phyloP scores from a whole-genome alignment of 2,797 vertebrate species.

The Galago senegalensis region DNA sequence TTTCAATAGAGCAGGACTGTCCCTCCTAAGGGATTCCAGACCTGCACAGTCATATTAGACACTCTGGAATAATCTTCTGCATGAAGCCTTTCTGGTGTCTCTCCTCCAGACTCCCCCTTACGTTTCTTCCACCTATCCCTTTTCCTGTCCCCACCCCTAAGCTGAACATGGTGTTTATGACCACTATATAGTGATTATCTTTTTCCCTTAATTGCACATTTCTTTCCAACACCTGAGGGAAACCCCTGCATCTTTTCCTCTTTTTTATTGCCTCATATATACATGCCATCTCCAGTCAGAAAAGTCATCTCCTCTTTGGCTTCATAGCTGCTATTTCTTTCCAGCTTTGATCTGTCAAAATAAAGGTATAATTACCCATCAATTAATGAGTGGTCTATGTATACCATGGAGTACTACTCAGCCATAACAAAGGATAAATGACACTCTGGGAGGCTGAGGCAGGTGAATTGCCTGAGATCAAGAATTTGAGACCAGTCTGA shows the following conservation, averaged over 20 bases:
- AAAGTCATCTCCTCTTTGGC: background rate
- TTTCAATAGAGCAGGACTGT: background rate
- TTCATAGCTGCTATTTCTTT: conserved; percentile 21
- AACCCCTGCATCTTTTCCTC: background rate
- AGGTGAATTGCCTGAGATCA: no score
- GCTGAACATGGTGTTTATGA: no score
- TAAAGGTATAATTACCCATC: background rate
- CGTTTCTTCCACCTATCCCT: background rate
- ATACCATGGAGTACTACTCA: background rate
- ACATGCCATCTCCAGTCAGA: background rate
- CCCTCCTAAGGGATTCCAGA: background rate
- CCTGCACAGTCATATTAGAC: background rate
- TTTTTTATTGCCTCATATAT: background rate
- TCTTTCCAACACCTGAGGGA: conserved; percentile 28
- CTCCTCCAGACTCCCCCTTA: background rate
- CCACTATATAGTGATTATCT: background rate
- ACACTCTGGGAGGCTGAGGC: no score
- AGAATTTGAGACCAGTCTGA: no score
- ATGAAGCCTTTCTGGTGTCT: background rate
- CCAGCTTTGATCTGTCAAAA: conserved; percentile 55
- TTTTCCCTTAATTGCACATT: conserved; percentile 19
- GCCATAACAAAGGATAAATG: background rate
- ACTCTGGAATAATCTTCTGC: background rate
- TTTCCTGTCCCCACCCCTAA: background rate
- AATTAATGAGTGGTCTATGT: background rate